Evolutionary conservation across 2,888 invertebrate genomes (phyloP), one percentile per base, ranked within the genome.

Genomic region (Oeneis ivallda): DNA sequence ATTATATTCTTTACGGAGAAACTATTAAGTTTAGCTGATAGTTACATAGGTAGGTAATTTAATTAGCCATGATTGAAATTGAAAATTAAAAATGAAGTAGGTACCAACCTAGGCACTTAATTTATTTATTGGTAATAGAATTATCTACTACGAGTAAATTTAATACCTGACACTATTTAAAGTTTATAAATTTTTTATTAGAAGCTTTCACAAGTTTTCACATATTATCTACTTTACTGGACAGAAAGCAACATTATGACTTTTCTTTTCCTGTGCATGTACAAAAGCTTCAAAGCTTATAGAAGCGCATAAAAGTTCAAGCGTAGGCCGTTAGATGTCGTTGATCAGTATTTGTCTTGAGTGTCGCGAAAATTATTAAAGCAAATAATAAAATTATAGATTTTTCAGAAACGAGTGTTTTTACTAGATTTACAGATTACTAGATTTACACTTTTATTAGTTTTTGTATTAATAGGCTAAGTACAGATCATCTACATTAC

Each of bases 271-370:
- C 26, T 52, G n/a, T 10, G 10, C 13, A 32, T n/a, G 2, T 47
- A 13, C 47, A 37, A 62, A 56, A 49, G 49, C 50, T 64, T 15
- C 26, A 9, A 1, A 26, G 26, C 32, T 71, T 37, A 34, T 71
- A 63, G 54, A 53, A 70, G 67, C 68, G 72, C 68, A 39, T n/a
- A 61, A 61, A 63, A 75, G 73, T 80, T 77, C 73, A 6, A 7
- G 4, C n/a, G 11, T 45, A 50, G 49, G 11, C 37, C 11, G 37
- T 62, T 19, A 77, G 76, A 73, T 76, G 77, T 76, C 75, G 71
- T 61, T 71, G 43, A 37, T 57, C 32, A 59, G 37, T 72, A 72
- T 62, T 45, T 45, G 15, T n/a, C 2, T 1, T 6, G 4, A 43
- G 43, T 3, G n/a, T n/a, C n/a, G 43, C n/a, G n/a, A 70, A 53